Conservation (phyloP, 2,888 invertebrate species). For the Limnephilus rhombicus region DNA sequence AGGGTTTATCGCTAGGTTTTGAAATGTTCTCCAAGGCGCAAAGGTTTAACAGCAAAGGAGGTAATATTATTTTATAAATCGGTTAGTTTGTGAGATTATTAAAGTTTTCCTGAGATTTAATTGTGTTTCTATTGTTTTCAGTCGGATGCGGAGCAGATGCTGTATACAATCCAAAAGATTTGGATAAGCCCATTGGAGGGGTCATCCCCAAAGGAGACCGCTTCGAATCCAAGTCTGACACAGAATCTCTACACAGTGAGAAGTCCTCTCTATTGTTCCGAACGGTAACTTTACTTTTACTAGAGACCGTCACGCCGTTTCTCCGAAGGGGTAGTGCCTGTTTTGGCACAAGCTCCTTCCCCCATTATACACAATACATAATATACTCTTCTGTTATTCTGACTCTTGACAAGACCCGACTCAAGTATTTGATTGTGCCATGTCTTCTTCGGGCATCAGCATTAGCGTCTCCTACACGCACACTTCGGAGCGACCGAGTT, state of each 20-base stretch:
- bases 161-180: conserved; percentile 54
- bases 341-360: not conserved
- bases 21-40: conserved; percentile 61
- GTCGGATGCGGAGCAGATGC: conserved; percentile 65
- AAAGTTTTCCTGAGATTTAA: not conserved
- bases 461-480: no score
- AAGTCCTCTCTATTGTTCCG: conserved; percentile 58
- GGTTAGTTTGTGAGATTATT: not conserved
- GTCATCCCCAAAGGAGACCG: conserved; percentile 62
- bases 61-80: conserved; percentile 42
- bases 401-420: no score
- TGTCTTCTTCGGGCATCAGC: not conserved
- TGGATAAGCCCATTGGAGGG: conserved; percentile 56
- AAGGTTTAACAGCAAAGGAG: conserved; percentile 58
- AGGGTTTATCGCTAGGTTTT: conserved; percentile 20
- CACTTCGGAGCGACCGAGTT: no score
- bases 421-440: no score
- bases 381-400: no score
- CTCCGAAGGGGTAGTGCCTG: not conserved
- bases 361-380: not conserved
- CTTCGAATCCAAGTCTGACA: conserved; percentile 59
- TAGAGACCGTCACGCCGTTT: not conserved
- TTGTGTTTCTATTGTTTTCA: conserved; percentile 44
- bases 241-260: conserved; percentile 61
- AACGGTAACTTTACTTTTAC: conserved; percentile 54